Percentiles rank a stretch among this genome's conserved stretches.
phyloP scores from a whole-genome alignment of 2,797 vertebrate genomes.

The Parotocinclus haroldoi region DNA sequence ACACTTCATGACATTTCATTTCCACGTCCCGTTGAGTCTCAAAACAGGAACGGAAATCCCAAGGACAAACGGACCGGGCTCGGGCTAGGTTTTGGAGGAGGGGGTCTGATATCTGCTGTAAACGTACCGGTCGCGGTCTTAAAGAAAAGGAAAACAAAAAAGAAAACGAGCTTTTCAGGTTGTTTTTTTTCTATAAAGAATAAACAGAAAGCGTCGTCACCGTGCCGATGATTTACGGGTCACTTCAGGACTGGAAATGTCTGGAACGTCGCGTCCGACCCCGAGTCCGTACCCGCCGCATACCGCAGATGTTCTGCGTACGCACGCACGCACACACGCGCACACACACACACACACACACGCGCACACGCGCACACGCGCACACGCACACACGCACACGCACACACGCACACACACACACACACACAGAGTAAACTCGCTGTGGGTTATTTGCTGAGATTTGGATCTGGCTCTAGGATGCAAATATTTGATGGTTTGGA shows the following conservation, averaged over 20 bases:
- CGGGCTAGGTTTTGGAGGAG: no score
- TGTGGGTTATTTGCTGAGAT: constrained; percentile 41
- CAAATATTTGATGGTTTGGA: constrained; percentile 36
- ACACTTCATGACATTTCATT: no score
- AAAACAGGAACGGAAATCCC: no score
- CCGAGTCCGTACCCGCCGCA: constrained; percentile 37
- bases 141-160: no score
- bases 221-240: constrained; percentile 23
- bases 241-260: constrained; percentile 11
- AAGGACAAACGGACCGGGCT: no score
- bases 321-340: constrained; percentile 20
- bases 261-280: constrained; percentile 28
- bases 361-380: constrained; percentile 24
- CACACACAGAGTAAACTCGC: constrained; percentile 30
- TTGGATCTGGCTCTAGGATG: constrained; percentile 42
- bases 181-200: constrained; percentile 3
- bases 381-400: constrained; percentile 22
- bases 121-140: background rate
- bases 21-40: no score
- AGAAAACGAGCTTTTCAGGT: no score
- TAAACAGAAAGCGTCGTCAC: background rate
- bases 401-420: constrained; percentile 11
- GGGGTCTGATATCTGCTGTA: no score
- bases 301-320: constrained; percentile 39
- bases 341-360: constrained; percentile 16